A percentile compares a stretch with the other conserved stretches of the same genome.
These are phyloP conservation scores for Corvus cornix DNA, from an alignment of 2,113 vertebrate genomes.

Conservation along the genomic window DNA sequence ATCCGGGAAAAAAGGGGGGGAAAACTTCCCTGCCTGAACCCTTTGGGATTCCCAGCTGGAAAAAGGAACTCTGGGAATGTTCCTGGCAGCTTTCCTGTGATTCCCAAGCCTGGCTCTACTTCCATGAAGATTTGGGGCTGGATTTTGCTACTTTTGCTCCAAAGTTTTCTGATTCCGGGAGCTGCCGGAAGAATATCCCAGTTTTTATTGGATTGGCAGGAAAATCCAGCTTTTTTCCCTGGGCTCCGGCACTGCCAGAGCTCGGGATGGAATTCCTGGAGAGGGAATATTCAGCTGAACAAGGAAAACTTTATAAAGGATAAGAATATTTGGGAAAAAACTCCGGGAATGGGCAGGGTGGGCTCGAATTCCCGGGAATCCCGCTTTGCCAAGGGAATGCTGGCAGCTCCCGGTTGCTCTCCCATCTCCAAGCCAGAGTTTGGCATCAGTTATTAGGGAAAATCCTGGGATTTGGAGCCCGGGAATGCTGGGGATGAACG, in stretches of 20 bases:
- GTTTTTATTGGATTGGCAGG: not conserved
- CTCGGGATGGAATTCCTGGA: too few species aligned
- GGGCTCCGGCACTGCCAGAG: too few species aligned
- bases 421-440: not conserved
- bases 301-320: not conserved
- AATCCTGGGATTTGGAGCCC: not conserved
- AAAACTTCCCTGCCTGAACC: not conserved
- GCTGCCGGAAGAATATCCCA: rapidly evolving
- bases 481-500: not conserved
- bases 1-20: not conserved
- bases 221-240: not conserved
- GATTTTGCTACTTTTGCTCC: not conserved
- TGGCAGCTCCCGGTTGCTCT: not conserved
- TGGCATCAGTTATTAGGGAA: not conserved
- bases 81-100: rapidly evolving
- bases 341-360: rapidly evolving
- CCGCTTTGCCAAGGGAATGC: too few species aligned
- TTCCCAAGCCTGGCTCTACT: not conserved
- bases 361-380: not conserved
- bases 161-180: not conserved
- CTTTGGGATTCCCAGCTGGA: not conserved
- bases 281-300: not conserved
- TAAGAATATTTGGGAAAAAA: not conserved
- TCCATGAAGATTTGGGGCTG: not conserved
- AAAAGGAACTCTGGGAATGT: not conserved